Evolutionary conservation across 2,797 vertebrate species (phyloP), one percentile per base, ranked within the genome.

Genomic region (Silurus lanzhouensis): DNA sequence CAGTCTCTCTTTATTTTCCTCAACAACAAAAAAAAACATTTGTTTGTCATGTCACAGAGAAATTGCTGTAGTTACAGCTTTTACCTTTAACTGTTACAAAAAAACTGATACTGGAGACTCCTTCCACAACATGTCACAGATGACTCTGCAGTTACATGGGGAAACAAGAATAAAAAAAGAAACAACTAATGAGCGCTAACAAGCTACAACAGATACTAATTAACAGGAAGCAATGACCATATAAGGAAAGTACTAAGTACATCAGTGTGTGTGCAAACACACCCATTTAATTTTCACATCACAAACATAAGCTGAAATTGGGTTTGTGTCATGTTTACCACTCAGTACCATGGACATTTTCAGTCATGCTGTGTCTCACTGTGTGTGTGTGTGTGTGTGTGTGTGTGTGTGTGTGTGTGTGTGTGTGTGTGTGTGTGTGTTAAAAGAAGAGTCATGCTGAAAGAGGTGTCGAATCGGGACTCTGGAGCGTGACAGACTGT

Each of bases 401-500:
- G 22, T 48, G 46, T 74, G 71, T 52, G 46, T n/a, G 48, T 27
- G 72, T 75, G 48, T 74, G 71, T 74, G 71, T 52, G 44, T n/a
- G 48, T 74, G 22, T 74, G 6, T 9, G n/a, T 27, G n/a, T 75
- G 48, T 14, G 8, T 1, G 72, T 55, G 48, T 75, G 72, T n/a
- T 58, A 52, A 12, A 74, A 74, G 22, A 44, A 52, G 52, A 58
- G 15, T 58, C 55, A 31, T 58, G 74, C 25, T 77, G 74, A 77
- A 77, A 77, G 74, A 58, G 74, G 52, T 2, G 2, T 9, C 5
- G 57, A 78, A 31, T 38, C 22, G 31, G 57, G 57, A 78, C 57
- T 60, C 57, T 78, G 76, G 31, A 78, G 57, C 19, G 19, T 38
- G 57, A 78, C 57, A 61, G 31, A 61, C 76, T 61, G 58, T 78